Evolutionary conservation across 2,888 invertebrate genomes (phyloP), one percentile per base, ranked within the genome.

Genomic region (Limnephilus lunatus): DNA sequence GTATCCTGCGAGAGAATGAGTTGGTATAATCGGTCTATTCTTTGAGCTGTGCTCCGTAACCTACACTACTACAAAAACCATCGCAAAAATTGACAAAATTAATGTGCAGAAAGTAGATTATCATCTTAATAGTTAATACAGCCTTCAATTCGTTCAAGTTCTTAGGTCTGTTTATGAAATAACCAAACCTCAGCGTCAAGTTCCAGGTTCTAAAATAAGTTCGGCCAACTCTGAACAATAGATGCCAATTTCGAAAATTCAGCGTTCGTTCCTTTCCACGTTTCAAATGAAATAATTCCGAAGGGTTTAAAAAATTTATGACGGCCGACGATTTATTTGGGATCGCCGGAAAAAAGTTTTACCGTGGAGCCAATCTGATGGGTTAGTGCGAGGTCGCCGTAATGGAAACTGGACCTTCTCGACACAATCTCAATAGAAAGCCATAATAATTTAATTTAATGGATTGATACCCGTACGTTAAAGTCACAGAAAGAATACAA

Each of bases 251-350:
- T 68, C 9, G 1, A 7, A 68, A 68, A 68, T 68, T 68, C 68
- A 25, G 68, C 83, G 32, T 12, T 32, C 35, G 7, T 19, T 85
- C 39, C 85, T 19, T 44, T 86, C 44, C n/a, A 53, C 53, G 30
- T 86, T 53, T 89, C 81, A 86, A 90, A 90, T 92, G 86, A 92
- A 86, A 90, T 90, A 80, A 90, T 85, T 90, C 85, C n/a, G 87
- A 48, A 89, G 53, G 86, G 85, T 87, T 92, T 81, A 87, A 90
- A 92, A 83, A 92, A 87, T 90, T 90, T 90, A 92, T 90, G 90
- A 81, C 90, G 87, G 92, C 90, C 82, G n/a, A n/a, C 39, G 86
- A 92, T 92, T 92, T 92, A 90, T 90, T 90, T 82, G 88, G 88
- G 88, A 80, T 89, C n/a, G 80, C 68, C 15, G 53, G 31, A 80